phyloP scores from a whole-genome alignment of 2,797 vertebrate species.

The Neopelma chrysocephalum region DNA sequence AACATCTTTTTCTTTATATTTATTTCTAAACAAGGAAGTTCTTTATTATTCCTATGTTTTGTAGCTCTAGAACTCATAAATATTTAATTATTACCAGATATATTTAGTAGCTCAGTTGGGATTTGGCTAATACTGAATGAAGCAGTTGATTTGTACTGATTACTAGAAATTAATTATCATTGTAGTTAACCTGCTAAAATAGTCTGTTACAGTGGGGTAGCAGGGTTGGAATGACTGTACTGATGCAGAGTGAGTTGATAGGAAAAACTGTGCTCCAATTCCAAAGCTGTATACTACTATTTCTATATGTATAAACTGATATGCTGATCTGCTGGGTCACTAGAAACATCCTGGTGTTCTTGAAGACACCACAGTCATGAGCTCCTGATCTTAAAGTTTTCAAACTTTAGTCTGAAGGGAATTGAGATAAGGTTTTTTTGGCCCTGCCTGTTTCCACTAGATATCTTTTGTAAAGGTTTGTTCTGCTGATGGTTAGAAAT shows the following conservation, averaged over 20 bases:
- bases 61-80: neutral
- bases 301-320: neutral
- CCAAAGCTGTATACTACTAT: neutral
- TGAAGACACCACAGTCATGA: neutral
- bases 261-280: neutral
- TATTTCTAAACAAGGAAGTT: neutral
- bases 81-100: neutral
- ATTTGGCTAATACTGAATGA: neutral
- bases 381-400: neutral
- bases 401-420: neutral
- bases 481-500: neutral
- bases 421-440: neutral
- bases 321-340: neutral
- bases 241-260: neutral
- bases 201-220: neutral
- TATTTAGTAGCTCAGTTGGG: neutral
- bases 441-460: neutral
- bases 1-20: neutral
- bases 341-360: neutral
- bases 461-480: neutral
- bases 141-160: neutral
- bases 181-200: neutral
- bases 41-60: neutral
- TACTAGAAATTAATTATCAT: neutral
- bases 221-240: neutral